Evolutionary conservation across 53 echinoderm and acorn worm species (phyloP), one percentile per base, ranked within the genome.

Genomic region (Apostichopus leukothele): DNA sequence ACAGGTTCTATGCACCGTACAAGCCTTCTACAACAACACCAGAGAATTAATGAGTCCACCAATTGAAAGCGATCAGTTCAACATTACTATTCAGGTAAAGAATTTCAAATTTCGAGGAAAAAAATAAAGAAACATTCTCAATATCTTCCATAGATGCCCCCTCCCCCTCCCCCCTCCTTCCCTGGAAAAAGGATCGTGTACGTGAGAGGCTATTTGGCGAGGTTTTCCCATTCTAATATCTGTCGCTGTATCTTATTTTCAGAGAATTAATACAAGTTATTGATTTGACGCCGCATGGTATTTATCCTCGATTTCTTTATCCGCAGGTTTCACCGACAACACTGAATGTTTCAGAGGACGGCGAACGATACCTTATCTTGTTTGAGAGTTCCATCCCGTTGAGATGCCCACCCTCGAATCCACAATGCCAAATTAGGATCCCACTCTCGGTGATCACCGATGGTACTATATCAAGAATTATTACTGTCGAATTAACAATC

Each of bases 361-460:
- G 94, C 18, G 88, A 91, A 55, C 90, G 89, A 52, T 94, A 96
- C 90, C 91, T 94, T 53, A 79, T 99, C 11, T 94, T 91, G 21
- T 96, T 99, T 84, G 92, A 99, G 87, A 99, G 96, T 63, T 92
- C 93, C 50, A 83, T 99, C 22, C 99, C 99, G 2, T 92, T 99
- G 16, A 88, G 91, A 63, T 99, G 99, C 76, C 87, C 89, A 14
- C 75, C 93, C 16, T 86, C 81, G 9, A 86, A 91, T 76, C 88
- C 86, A 16, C 59, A 89, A 14, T 97, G 99, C 75, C 84, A 91
- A 18, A 91, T 99, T 23, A 89, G 84, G 16, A 94, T 99, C 16
- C 94, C 95, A 10, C 92, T 99, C 1, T 92, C 95, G 1, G 91
- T 91, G 7, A 89, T 94, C 51, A 95, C 91, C 74, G 92, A 92